Base-by-base conservation (phyloP, 1,140 invertebrate species). In the Hyphantria cunea region DNA sequence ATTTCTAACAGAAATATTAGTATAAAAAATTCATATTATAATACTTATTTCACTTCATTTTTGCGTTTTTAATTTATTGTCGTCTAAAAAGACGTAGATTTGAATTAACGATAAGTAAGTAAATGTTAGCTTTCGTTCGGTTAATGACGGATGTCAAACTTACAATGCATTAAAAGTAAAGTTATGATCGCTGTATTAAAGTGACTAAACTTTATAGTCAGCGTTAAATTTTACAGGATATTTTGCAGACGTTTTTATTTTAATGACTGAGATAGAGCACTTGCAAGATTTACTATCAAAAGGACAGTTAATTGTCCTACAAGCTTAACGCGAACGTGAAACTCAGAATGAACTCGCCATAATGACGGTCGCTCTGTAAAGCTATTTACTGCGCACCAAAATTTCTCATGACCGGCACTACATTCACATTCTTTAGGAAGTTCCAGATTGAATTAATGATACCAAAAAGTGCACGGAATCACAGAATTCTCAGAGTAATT, bases 341-440 rank as follows among this genome's bases (percentile, higher is more conserved):
- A 76, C 75, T 78, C 74, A 68, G 72, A 85, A 80, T 81, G 70
- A 78, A 70, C 74, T 64, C 72, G 51, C 68, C 68, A 70, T 86
- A 85, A 84, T 86, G 78, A 82, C 80, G 74, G 73, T 80, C 74
- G 64, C 74, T 70, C 67, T 55, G 49, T 64, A 66, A 64, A 71
- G 75, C 72, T 84, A 83, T 86, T 88, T 84, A 82, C 72, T 77
- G 70, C 54, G 49, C 68, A 65, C 68, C 69, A 45, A 80, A 82
- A 80, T 77, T 78, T 83, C 77, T 72, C 76, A 74, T 71, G 71
- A 49, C 66, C 69, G 54, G 73, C 72, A 70, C 61, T 56, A 41
- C 45, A 66, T 72, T 70, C 71, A 72, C 74, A 85, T 85, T 83
- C 82, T 76, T 72, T 58, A 68, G 67, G 47, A 76, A 78, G 33